phyloP scores from a whole-genome alignment of 2,113 vertebrate species.

The Microcebus tavaratra region DNA sequence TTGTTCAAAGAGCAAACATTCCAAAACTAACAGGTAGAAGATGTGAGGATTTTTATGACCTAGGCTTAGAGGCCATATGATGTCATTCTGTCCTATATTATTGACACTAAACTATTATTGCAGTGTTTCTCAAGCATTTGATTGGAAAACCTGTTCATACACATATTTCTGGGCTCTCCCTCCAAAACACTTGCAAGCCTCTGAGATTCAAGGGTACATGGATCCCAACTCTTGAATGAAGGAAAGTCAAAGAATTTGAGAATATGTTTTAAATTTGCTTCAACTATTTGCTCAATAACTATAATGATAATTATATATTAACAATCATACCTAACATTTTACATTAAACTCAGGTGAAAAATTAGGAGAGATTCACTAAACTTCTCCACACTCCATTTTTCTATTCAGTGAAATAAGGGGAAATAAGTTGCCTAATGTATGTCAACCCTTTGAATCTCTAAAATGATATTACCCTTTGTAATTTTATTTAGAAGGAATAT shows the following conservation, averaged over 20 bases:
- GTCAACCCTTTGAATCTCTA: background rate
- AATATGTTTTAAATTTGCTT: background rate
- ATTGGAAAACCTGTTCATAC: background rate
- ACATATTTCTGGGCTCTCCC: fast-evolving
- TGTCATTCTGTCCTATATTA: background rate
- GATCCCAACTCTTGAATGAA: background rate
- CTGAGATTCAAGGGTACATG: background rate
- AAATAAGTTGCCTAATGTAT: background rate
- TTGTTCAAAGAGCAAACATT: background rate
- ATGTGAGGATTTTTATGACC: background rate
- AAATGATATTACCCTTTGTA: background rate
- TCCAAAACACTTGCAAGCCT: background rate
- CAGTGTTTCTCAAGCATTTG: background rate
- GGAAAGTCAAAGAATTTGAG: background rate
- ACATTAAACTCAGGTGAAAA: background rate
- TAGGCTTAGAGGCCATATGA: background rate
- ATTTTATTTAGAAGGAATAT: background rate
- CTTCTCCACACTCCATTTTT: background rate
- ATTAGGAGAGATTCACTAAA: background rate
- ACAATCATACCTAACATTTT: background rate
- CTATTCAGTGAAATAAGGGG: background rate
- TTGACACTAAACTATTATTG: background rate
- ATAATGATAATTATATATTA: background rate
- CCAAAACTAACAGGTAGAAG: background rate
- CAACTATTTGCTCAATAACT: background rate